Percentiles rank a stretch among this genome's conserved stretches.
Conservation (phyloP, 2,888 invertebrate genomes). For the Protophormia terraenovae region DNA sequence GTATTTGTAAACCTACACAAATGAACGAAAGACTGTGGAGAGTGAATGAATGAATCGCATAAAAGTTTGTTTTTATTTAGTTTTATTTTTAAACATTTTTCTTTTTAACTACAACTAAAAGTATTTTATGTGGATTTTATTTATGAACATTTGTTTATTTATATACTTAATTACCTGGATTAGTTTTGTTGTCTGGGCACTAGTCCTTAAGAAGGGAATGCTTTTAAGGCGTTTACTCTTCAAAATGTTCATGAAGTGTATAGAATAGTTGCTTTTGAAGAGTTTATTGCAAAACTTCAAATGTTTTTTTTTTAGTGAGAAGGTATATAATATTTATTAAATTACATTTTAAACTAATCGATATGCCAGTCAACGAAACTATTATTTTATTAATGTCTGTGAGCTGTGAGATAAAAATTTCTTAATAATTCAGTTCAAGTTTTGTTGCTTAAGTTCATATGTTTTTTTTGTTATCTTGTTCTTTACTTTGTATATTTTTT, state of each 20-base stretch:
- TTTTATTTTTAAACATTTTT: background rate
- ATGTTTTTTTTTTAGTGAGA: no score
- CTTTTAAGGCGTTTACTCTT: no score
- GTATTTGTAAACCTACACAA: background rate
- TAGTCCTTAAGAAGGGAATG: background rate
- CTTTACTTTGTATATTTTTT: background rate
- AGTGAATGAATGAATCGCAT: background rate
- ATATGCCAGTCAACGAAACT: no score
- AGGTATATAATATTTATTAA: no score
- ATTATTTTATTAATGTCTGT: no score
- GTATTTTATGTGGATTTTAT: background rate
- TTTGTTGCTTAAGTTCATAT: background rate
- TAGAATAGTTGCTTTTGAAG: no score
- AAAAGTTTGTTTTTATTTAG: background rate
- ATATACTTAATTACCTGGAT: background rate
- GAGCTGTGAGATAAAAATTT: no score
- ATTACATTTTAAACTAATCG: no score
- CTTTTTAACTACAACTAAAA: background rate
- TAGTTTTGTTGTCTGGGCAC: background rate
- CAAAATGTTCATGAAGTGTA: no score
- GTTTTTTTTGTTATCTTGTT: background rate
- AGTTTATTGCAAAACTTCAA: no score
- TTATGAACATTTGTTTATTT: background rate
- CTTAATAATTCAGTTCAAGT: no score
- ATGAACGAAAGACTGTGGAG: background rate